Percentiles rank a stretch among this genome's conserved stretches.
These are phyloP conservation scores for Rhegmatorhina hoffmannsi DNA, from an alignment of 2,113 vertebrate species.

Conservation along the genomic window DNA sequence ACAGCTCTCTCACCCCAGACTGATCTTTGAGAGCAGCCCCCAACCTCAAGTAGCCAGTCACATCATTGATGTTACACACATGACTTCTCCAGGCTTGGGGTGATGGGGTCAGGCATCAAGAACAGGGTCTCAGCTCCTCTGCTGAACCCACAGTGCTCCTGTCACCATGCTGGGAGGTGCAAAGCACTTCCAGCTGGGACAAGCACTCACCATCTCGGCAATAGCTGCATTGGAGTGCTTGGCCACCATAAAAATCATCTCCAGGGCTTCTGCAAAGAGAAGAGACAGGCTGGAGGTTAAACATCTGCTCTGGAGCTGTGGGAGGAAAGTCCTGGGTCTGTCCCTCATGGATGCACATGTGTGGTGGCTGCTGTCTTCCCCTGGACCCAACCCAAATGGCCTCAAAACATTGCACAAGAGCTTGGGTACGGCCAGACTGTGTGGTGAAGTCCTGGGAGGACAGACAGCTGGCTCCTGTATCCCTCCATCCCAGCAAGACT, in stretches of 20 bases:
- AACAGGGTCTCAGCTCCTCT: background rate
- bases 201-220: conserved; percentile 74
- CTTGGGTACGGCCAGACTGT: fast-evolving
- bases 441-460: background rate
- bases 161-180: fast-evolving
- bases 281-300: background rate
- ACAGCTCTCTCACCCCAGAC: background rate
- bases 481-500: background rate
- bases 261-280: conserved; percentile 70
- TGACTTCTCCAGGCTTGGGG: background rate
- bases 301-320: background rate
- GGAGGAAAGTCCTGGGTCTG: background rate
- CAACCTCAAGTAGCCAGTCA: background rate
- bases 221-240: conserved; percentile 79
- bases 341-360: fast-evolving
- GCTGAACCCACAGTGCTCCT: background rate
- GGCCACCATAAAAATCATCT: conserved; percentile 78
- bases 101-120: background rate
- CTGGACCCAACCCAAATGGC: background rate
- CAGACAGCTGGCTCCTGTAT: background rate
- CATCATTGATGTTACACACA: background rate
- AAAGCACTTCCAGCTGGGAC: background rate
- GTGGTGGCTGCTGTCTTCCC: background rate
- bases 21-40: background rate
- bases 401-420: background rate